phyloP scores from a whole-genome alignment of 2,797 vertebrate genomes.

The Falco berigora region DNA sequence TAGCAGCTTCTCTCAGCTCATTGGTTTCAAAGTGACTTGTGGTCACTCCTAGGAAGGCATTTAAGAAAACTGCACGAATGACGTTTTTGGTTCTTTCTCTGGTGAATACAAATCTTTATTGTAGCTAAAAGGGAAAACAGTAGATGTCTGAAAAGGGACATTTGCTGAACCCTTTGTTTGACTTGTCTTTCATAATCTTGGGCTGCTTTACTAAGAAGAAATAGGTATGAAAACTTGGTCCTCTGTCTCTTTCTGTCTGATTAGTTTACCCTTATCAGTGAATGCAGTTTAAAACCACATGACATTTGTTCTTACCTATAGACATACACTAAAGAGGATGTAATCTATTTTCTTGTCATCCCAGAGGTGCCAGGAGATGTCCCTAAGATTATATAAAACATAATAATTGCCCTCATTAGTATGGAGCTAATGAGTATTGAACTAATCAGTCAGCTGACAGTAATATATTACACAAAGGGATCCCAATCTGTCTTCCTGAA shows the following conservation, averaged over 20 bases:
- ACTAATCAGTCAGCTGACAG: background rate
- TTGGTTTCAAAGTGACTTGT: background rate
- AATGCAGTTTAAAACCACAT: background rate
- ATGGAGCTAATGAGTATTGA: background rate
- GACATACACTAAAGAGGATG: background rate
- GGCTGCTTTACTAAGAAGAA: background rate
- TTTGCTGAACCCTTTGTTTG: background rate
- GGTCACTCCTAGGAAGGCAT: background rate
- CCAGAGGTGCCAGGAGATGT: background rate
- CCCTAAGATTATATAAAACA: background rate
- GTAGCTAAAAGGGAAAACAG: background rate
- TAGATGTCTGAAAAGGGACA: background rate
- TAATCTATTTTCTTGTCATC: background rate
- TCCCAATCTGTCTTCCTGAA: background rate
- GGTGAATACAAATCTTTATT: background rate
- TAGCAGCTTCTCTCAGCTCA: background rate
- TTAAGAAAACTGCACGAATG: background rate
- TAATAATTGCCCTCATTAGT: background rate
- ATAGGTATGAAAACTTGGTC: background rate
- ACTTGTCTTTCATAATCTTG: background rate
- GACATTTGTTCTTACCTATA: background rate
- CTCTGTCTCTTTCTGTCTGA: background rate
- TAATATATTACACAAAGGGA: background rate
- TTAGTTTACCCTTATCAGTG: background rate
- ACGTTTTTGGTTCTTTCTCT: background rate